phyloP scores from a whole-genome alignment of 2,113 vertebrate species.

The Anarrhichthys ocellatus region DNA sequence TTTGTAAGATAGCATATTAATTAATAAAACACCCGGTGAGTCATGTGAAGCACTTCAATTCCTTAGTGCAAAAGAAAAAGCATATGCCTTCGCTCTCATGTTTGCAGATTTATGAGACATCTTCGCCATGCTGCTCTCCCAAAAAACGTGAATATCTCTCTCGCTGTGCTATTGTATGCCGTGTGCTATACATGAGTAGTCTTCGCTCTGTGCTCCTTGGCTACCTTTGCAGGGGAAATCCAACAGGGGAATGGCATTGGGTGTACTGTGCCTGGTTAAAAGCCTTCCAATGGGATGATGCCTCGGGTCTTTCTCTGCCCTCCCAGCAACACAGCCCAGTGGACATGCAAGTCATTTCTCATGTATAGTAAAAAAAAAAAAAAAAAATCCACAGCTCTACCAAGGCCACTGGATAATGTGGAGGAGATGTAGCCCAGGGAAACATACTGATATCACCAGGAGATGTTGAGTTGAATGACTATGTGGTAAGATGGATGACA shows the following conservation, averaged over 20 bases:
- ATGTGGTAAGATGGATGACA: slow-evolving; percentile 43
- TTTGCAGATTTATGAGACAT: slow-evolving; percentile 16
- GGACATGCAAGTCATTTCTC: slow-evolving; percentile 62
- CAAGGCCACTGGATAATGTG: slow-evolving; percentile 66
- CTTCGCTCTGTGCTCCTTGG: slow-evolving; percentile 39
- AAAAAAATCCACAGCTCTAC: slow-evolving; percentile 25
- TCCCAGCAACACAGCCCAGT: slow-evolving; percentile 50
- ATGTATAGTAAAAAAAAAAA: slow-evolving; percentile 49
- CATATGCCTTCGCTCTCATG: not conserved
- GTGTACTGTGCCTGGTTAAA: slow-evolving; percentile 52
- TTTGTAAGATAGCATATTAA: slow-evolving; percentile 5
- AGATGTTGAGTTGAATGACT: slow-evolving; percentile 36
- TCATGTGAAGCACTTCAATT: slow-evolving; percentile 5
- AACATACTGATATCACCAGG: slow-evolving; percentile 37
- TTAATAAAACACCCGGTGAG: slow-evolving; percentile 4
- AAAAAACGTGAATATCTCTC: slow-evolving; percentile 1
- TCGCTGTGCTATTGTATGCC: not conserved
- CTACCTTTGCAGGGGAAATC: slow-evolving; percentile 47
- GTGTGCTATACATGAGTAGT: slow-evolving; percentile 20
- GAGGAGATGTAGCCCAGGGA: slow-evolving; percentile 53
- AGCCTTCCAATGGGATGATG: slow-evolving; percentile 61
- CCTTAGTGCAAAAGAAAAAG: not conserved
- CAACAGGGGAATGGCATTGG: slow-evolving; percentile 46
- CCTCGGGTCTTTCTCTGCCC: slow-evolving; percentile 54
- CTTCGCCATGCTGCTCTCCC: not conserved